Evolutionary conservation across 2,113 vertebrate genomes (phyloP).

Genomic region (Colossoma macropomum): DNA sequence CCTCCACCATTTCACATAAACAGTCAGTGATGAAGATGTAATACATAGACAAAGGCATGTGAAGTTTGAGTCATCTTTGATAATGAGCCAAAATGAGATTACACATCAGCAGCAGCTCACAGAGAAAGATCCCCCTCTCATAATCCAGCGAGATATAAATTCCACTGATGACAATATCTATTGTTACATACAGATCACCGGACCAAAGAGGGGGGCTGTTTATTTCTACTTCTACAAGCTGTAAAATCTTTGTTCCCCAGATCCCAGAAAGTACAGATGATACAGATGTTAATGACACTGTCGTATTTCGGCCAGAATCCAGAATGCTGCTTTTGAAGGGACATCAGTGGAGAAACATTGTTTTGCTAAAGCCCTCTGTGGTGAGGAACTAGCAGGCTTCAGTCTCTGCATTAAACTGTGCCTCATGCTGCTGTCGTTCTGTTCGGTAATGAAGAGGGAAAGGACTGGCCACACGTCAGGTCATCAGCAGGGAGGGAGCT

Average conservation of each 20-base stretch:
- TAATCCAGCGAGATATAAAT: not conserved
- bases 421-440: conserved; percentile 7
- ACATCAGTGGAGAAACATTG: conserved; percentile 9
- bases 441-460: conserved; percentile 10
- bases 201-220: not conserved
- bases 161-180: not conserved
- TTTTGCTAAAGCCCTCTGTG: not conserved
- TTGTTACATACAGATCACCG: not conserved
- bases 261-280: not conserved
- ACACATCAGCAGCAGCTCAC: not conserved
- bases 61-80: not conserved
- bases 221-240: not conserved
- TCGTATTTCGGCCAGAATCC: not conserved
- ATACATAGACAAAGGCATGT: not conserved
- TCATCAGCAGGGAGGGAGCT: conserved; percentile 8
- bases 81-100: conserved; percentile 27
- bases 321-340: not conserved
- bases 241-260: not conserved
- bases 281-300: not conserved
- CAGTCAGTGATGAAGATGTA: conserved; percentile 29
- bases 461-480: conserved; percentile 23
- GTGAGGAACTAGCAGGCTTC: not conserved
- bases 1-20: conserved; percentile 19
- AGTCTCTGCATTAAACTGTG: conserved; percentile 1
- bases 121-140: not conserved